Conservation (phyloP, 2,113 vertebrate genomes). For the Varanus salvator region DNA sequence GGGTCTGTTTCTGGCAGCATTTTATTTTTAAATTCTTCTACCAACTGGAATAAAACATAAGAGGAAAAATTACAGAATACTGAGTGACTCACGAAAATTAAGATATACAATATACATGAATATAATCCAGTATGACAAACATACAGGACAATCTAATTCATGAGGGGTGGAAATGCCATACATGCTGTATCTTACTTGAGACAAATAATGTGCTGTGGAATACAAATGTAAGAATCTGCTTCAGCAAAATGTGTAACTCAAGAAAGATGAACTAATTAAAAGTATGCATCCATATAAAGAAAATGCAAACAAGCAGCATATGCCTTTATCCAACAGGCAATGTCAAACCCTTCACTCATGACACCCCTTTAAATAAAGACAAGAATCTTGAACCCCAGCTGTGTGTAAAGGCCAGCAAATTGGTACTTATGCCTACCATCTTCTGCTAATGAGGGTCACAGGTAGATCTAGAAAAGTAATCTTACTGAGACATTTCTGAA, state of each 20-base stretch:
- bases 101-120: not conserved
- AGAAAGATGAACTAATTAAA: not conserved
- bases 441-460: not conserved
- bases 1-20: constrained; percentile 84
- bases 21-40: constrained; percentile 83
- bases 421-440: not conserved
- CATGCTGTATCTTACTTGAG: not conserved
- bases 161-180: not conserved
- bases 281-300: not conserved
- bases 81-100: not conserved
- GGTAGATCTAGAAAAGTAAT: not conserved
- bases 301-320: not conserved
- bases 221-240: not conserved
- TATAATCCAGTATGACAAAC: not conserved
- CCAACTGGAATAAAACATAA: constrained; percentile 77
- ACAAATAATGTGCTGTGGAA: not conserved
- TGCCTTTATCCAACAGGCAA: not conserved
- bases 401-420: not conserved
- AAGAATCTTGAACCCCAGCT: not conserved
- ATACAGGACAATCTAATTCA: not conserved
- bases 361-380: not conserved
- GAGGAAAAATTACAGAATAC: not conserved
- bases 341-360: not conserved
- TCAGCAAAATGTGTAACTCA: not conserved
- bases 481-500: not conserved